Evolutionary conservation across 2,113 vertebrate genomes (phyloP).

Genomic region (Tupaia chinensis): DNA sequence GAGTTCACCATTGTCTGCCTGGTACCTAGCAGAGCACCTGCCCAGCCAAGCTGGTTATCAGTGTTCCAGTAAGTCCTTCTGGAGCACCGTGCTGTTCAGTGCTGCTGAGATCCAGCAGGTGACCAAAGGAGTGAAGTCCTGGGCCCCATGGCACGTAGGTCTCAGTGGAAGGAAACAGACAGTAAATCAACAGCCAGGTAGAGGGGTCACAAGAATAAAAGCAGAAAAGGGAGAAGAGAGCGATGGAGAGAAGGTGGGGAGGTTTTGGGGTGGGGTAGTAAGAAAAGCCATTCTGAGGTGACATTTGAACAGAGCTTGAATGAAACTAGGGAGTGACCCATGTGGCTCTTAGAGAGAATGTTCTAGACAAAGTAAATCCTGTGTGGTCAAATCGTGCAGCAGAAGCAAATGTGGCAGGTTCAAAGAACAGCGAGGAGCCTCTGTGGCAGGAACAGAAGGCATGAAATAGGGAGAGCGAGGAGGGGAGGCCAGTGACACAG

Average conservation of each 20-base stretch:
- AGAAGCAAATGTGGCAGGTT: neutral
- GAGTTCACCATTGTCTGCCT: neutral
- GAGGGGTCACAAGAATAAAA: neutral
- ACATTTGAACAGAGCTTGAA: neutral
- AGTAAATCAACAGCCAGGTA: too few relatives aligned
- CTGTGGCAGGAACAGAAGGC: neutral
- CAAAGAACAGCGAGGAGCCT: neutral
- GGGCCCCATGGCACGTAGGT: neutral
- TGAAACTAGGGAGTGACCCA: neutral
- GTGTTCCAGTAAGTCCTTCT: neutral
- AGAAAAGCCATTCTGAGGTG: too few relatives aligned
- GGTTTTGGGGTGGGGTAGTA: neutral
- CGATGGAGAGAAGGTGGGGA: rapidly evolving
- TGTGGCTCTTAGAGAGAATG: neutral
- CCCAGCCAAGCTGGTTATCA: neutral
- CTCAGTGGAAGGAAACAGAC: neutral
- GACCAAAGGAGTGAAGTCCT: neutral
- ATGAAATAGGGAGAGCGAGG: neutral
- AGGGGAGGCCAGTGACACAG: neutral
- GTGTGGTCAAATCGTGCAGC: neutral
- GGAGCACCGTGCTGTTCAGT: neutral
- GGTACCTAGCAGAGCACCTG: neutral
- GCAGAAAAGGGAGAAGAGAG: too few relatives aligned
- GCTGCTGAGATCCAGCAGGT: neutral
- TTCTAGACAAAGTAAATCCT: neutral